A percentile compares a stretch with the other conserved stretches of the same genome.
These are phyloP conservation scores for Himantopus leucocephalus DNA, from an alignment of 2,113 vertebrate species.

Conservation along the genomic window DNA sequence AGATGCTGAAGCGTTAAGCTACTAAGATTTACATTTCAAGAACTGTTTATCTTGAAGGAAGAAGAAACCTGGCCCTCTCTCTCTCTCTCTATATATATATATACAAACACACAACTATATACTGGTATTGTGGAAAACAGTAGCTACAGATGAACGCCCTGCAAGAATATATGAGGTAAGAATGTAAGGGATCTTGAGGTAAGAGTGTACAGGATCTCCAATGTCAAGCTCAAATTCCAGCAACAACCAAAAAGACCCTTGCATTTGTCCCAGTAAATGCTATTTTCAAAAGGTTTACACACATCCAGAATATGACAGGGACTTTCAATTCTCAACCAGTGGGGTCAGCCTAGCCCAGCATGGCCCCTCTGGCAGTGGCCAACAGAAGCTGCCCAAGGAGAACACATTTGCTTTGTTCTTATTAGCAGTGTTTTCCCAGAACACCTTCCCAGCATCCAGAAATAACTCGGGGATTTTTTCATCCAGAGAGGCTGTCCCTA, in stretches of 20 bases:
- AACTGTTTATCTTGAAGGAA: neutral
- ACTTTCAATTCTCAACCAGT: neutral
- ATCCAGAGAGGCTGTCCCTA: neutral
- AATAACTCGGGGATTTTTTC: neutral
- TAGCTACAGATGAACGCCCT: neutral
- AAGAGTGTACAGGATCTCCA: neutral
- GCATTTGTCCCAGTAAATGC: neutral
- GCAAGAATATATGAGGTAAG: neutral
- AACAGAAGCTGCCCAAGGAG: neutral
- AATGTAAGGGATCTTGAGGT: neutral
- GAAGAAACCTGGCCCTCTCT: neutral
- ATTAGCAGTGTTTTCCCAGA: neutral
- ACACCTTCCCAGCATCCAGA: neutral
- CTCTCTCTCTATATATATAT: too few species aligned
- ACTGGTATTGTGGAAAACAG: neutral
- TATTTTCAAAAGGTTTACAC: neutral
- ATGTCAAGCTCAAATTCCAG: neutral
- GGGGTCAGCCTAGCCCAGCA: neutral
- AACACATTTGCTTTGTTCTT: neutral
- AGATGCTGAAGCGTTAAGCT: neutral
- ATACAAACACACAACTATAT: neutral
- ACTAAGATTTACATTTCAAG: neutral
- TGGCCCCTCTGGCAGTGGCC: neutral
- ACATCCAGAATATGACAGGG: accelerated
- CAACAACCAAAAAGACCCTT: neutral